phyloP scores from a whole-genome alignment of 2,113 vertebrate species.

The Epinephelus cyanopodus region DNA sequence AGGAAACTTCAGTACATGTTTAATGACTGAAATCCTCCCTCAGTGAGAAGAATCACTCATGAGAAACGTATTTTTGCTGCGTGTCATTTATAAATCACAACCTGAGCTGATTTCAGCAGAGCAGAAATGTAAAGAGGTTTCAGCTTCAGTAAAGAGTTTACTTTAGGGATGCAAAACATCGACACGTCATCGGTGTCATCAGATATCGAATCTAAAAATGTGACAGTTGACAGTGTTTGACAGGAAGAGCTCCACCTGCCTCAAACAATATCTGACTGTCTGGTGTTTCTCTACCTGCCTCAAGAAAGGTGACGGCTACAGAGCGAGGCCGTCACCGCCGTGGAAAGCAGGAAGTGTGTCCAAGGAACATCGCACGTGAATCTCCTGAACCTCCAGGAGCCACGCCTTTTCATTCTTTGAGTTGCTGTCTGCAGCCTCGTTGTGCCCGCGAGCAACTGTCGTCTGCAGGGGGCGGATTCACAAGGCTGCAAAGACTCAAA shows the following conservation, averaged over 20 bases:
- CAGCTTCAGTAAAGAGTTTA: too few species aligned
- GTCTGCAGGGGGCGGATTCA: constrained; percentile 52
- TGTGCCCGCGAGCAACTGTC: constrained; percentile 63
- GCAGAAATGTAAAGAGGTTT: too few species aligned
- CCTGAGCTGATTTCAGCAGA: too few species aligned
- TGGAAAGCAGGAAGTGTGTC: constrained; percentile 82
- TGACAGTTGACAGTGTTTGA: constrained; percentile 70
- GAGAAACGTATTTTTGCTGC: too few species aligned
- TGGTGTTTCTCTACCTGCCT: constrained; percentile 80
- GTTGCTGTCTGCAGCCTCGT: constrained; percentile 79
- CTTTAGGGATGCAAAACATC: too few species aligned
- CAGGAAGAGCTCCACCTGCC: constrained; percentile 68
- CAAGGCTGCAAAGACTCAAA: constrained; percentile 70
- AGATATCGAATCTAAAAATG: neutral
- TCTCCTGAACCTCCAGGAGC: constrained; percentile 73
- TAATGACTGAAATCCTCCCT: too few species aligned
- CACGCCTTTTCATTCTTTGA: constrained; percentile 84
- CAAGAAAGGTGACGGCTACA: constrained; percentile 75
- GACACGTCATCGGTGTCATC: too few species aligned
- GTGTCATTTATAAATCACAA: too few species aligned
- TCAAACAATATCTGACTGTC: constrained; percentile 78
- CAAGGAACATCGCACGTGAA: constrained; percentile 86
- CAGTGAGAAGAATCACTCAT: too few species aligned
- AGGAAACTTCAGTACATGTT: too few species aligned
- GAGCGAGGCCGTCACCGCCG: constrained; percentile 70